Evolutionary conservation across 2,888 invertebrate genomes (phyloP), one percentile per base, ranked within the genome.

Genomic region (Limnephilus marmoratus): DNA sequence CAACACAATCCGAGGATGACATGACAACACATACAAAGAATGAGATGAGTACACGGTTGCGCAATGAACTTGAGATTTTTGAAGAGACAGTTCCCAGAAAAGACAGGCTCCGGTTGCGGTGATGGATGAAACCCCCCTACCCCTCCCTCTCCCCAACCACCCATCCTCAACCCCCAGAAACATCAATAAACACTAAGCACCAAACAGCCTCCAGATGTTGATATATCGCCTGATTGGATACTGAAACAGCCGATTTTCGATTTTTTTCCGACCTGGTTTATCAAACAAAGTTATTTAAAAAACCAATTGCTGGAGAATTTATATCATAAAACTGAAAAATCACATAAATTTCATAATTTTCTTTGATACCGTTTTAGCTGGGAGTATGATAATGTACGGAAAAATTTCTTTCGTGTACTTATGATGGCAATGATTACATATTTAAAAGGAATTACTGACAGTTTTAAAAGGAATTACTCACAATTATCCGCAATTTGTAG

Each of bases 141-240:
- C 12, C 1, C 49, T 18, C 7, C 53, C 18, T 15, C 53, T 18
- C 18, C 18, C 4, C 18, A 18, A 1, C 53, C 53, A 1, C 18
- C 18, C 24, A 24, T 18, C 15, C 37, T 37, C 31, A 81, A 31
- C 18, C 86, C 53, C 86, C 15, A 18, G 49, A 29, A 86, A 29
- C 86, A 86, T 49, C 86, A 86, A 86, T 86, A 86, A 86, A 86
- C 86, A 86, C 31, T 86, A 86, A 86, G 53, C 86, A 86, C 29
- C 49, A 86, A 53, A 15, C 41, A 45, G 15, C 86, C 86, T 7
- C 49, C 29, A 49, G 31, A 86, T 85, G n/a, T 85, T 85, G 37
- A 41, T 85, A 85, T 41, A 85, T 41, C 85, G 45, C n/a, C 41
- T 85, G 85, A 85, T 85, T 85, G 41, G 85, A 41, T 85, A 41